Evolutionary conservation across 2,113 vertebrate species (phyloP).

Genomic region (Psammodynastes pulverulentus): DNA sequence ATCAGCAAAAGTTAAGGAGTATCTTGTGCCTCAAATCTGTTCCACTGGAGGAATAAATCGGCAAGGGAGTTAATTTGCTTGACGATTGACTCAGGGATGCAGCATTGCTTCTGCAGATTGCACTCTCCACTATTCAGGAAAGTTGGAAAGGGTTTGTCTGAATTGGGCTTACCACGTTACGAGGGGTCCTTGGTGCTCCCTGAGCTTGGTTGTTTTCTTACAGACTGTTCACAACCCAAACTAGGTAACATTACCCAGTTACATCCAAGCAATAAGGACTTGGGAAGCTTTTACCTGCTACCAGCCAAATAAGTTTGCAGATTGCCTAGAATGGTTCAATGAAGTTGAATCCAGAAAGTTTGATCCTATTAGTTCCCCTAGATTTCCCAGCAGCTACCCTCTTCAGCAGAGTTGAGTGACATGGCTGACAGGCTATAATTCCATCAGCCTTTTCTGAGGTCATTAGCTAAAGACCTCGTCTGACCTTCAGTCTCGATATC

Average conservation of each 20-base stretch:
- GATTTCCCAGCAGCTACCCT: neutral
- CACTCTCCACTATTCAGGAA: neutral
- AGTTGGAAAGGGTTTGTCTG: neutral
- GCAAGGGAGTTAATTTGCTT: slow-evolving; percentile 32
- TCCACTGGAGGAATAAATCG: slow-evolving; percentile 25
- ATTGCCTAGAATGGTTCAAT: neutral
- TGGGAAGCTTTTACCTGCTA: neutral
- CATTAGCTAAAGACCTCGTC: neutral
- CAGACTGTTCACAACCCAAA: neutral
- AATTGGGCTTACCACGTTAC: neutral
- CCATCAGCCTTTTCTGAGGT: neutral
- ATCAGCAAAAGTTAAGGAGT: slow-evolving; percentile 62
- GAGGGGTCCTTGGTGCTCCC: neutral
- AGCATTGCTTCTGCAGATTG: neutral
- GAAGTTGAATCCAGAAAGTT: neutral
- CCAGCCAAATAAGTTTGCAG: neutral
- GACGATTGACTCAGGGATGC: slow-evolving; percentile 17
- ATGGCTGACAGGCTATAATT: neutral
- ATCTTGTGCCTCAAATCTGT: slow-evolving; percentile 57
- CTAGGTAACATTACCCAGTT: neutral
- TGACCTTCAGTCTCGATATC: neutral
- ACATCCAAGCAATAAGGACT: neutral
- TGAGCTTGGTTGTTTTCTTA: neutral
- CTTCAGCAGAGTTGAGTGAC: neutral
- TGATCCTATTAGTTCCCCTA: neutral